Base-by-base conservation (phyloP, 2,888 invertebrate species). In the Pristionchus entomophagus region DNA sequence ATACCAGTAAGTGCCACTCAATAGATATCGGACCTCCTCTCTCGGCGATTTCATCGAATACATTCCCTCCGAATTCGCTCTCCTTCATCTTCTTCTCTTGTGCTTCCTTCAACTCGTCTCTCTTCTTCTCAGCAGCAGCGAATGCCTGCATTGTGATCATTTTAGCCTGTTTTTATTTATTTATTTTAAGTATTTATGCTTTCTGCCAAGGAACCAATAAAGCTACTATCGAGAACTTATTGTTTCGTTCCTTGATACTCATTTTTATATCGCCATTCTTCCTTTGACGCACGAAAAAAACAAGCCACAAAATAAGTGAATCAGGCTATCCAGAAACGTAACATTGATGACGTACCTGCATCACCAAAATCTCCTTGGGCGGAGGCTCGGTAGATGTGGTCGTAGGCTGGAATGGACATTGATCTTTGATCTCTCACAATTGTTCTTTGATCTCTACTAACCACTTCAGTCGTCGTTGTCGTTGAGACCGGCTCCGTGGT, bases 41-140 rank as follows among this genome's bases (percentile, higher is more conserved):
- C 78, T 82, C 82, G 17, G 53, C 26, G 29, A 82, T 59, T 38
- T 82, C 82, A 51, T 82, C 82, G 41, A 82, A 82, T 4, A 82
- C 14, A 41, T 82, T 59, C 38, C 29, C 38, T 51, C 51, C 82
- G 82, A 82, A 82, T 78, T 51, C 51, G 49, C 51, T 51, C 82
- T 59, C 56, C 59, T 82, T 82, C 56, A n/a, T n/a, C 26, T 38
- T 56, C 59, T 82, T 82, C 56, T 59, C 82, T n/a, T 51, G 22
- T 26, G 53, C 82, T 5, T 38, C 59, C 59, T 82, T 82, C 56
- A 59, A n/a, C 56, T 38, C 56, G 41, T 82, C 82, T 59, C 59
- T 82, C 82, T 82, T 82, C 59, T 82, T 56, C 59, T 82, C 82
- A 2, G 59, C 6, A 1, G 26, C 38, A 3, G 82, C 82, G 45